Evolutionary conservation across 2,113 vertebrate genomes (phyloP), one percentile per base, ranked within the genome.

Genomic region (Falco punctatus): DNA sequence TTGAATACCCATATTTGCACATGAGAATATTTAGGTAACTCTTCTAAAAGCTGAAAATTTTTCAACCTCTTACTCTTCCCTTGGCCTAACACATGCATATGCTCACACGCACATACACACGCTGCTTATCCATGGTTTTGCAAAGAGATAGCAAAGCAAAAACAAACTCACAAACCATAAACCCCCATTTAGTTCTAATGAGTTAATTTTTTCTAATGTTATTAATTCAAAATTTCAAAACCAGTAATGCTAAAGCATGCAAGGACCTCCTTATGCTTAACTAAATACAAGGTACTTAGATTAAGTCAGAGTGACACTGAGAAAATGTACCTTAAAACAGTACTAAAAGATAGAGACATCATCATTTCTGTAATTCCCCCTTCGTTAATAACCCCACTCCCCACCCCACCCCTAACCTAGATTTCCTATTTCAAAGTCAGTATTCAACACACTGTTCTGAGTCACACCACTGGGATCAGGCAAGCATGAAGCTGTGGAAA

Each of bases 31-130:
- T 87, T 51, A 72, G 22, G 42, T 48, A 72, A 33, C 5, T 6
- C 5, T 90, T 55, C 19, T 30, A 69, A 33, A 24, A 52, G 8
- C 1, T 73, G 27, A 10, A 81, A 71, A 16, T 54, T 26, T 70
- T n/a, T 78, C 23, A 91, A 28, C 10, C 1, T 10, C 18, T 35
- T 86, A 35, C 26, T 57, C 19, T 23, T 33, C 32, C 23, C 15
- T 17, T 42, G 35, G 26, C 0, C 0, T 40, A 67, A 71, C 27
- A 14, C 6, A 19, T 1, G 14, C 35, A 35, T 2, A 1, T 3
- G 4, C 20, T 23, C 24, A 32, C 2, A 38, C 1, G 1, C 13
- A 51, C 0, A 2, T 30, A 30, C 1, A 9, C 4, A 2, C 22
- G 11, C 13, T 59, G 32, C 30, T 82, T 82, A 52, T 73, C 70